phyloP scores from a whole-genome alignment of 64 coral and sea anemone species.

The Stichodactyla mertensii region DNA sequence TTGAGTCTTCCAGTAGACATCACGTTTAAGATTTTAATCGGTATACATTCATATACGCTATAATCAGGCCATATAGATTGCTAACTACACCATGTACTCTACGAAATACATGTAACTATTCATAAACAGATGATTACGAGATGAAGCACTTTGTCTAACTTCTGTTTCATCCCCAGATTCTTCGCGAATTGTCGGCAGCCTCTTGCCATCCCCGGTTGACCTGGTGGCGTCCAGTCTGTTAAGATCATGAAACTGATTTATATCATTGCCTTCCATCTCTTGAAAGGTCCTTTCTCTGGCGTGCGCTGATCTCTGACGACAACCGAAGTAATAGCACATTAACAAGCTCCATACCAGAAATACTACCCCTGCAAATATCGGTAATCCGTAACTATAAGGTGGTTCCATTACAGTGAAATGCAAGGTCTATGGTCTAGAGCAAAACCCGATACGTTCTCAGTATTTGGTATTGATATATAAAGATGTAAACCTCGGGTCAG shows the following conservation, averaged over 20 bases:
- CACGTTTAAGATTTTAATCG: too few species aligned
- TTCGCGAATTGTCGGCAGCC: neutral
- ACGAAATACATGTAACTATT: neutral
- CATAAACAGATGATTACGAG: neutral
- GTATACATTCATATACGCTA: too few species aligned
- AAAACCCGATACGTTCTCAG: too few species aligned
- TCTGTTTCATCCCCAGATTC: neutral
- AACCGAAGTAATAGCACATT: constrained; percentile 6
- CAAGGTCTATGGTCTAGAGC: neutral
- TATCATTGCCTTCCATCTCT: neutral
- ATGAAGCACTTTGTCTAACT: neutral
- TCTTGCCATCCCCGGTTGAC: neutral
- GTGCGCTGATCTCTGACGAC: neutral
- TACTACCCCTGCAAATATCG: neutral
- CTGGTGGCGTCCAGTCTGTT: neutral
- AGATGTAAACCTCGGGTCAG: too few species aligned
- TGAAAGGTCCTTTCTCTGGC: neutral
- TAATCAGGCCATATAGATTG: too few species aligned
- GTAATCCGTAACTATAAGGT: neutral
- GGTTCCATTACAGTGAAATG: neutral
- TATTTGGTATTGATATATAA: too few species aligned
- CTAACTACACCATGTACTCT: neutral
- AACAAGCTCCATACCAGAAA: constrained; percentile 2
- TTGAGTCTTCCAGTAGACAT: too few species aligned
- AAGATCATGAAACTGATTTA: neutral